Base-by-base conservation (phyloP, 2,888 invertebrate genomes). In the Synergus umbraculus region DNA sequence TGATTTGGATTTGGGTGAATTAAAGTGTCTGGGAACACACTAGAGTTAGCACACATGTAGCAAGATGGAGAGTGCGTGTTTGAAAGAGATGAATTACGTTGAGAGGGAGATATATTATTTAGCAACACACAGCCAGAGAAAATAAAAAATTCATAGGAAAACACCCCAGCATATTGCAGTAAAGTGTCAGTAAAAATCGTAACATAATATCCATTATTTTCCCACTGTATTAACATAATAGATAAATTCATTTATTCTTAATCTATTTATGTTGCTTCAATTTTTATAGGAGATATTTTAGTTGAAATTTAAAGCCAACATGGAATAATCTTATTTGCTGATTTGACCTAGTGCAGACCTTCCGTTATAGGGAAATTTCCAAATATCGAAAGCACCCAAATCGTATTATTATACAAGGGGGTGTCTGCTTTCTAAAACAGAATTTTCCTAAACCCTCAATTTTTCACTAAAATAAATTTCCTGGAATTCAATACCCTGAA, bases 11-110 rank as follows among this genome's bases (percentile, higher is more conserved):
- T 54, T 54, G 73, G 54, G n/a, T 41, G 54, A 73, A 41, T 73
- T 73, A 54, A 54, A 73, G 49, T 54, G 73, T n/a, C 49, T 73
- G 54, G n/a, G n/a, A 73, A 54, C 54, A 37, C 54, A 54, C 73
- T 54, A 54, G 54, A 54, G 54, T 54, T 37, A n/a, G 10, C n/a
- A 66, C n/a, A 41, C 4, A 49, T 54, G 5, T 73, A 54, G 54
- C 13, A 60, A 12, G 13, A 22, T 22, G 13, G 22, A 12, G 37
- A n/a, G 73, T 54, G 67, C 10, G 18, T 46, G 67, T 67, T 66
- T 67, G 67, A 67, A 67, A 44, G 22, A 67, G 44, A 67, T 54
- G 37, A 73, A 73, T 73, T 73, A 37, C 73, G 49, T n/a, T 49
- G 73, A 49, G 29, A 10, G 54, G 54, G 15, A 73, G 15, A 49